Base-by-base conservation (phyloP, 2,888 invertebrate genomes). In the Volucella inflata region DNA sequence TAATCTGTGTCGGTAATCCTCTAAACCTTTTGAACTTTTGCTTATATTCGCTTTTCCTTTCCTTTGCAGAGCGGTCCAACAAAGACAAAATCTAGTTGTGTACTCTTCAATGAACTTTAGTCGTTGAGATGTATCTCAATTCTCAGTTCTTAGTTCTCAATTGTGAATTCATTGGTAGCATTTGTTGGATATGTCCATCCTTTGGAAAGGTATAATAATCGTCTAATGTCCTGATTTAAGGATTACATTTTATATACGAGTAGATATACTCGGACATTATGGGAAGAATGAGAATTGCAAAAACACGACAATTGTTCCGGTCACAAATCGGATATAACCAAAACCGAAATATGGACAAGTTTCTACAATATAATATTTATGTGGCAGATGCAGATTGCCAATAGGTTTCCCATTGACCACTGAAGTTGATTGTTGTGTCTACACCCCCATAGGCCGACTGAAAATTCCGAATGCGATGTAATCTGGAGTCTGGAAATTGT, bases 271-370 rank as follows among this genome's bases (percentile, higher is more conserved):
- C 21, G 53, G 16, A n/a, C n/a, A 62, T 38, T 12, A 17, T 79
- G 53, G 17, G 36, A 80, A 55, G 30, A 59, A 59, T 16, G 50
- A 75, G 46, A 36, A 46, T 38, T 30, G 42, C 40, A 70, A 46
- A 90, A 91, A 91, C 89, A 91, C 89, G 89, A 87, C 91, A 91
- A 91, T 91, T 91, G 91, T 92, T 90, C 90, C 90, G 90, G 90
- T 90, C 88, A 89, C 89, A 90, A 91, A 91, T 91, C 90, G 91
- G 90, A 91, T 91, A 90, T 81, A 42, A 40, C 46, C 16, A 70
- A 71, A 74, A 70, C 65, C 65, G 65, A 75, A 64, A 68, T 6
- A 30, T 30, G 30, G 4, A 30, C 30, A 6, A 30, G 30, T 30
- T 76, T 68, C 65, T 71, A 70, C 71, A n/a, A 30, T 21, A 3